Evolutionary conservation across 2,888 invertebrate genomes (phyloP).

Genomic region (Elysia crispata): DNA sequence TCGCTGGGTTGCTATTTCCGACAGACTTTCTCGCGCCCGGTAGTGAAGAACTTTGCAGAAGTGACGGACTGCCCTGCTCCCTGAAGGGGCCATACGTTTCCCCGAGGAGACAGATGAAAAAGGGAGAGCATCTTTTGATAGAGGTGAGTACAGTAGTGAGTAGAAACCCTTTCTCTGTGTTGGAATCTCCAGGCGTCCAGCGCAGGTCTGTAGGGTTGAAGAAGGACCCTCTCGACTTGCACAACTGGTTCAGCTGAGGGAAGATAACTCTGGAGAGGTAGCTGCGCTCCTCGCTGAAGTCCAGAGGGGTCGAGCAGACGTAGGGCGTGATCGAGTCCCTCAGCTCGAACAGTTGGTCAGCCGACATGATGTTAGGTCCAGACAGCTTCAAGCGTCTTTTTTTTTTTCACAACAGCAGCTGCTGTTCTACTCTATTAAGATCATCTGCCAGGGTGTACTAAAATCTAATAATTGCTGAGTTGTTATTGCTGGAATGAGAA

Average conservation of each 20-base stretch:
- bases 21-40: not conserved
- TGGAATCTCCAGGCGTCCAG: constrained; percentile 64
- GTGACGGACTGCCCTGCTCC: not conserved
- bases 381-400: not conserved
- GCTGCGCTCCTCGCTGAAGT: constrained; percentile 64
- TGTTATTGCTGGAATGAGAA: no score
- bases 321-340: constrained; percentile 66
- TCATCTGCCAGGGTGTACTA: no score
- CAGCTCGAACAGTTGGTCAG: constrained; percentile 55
- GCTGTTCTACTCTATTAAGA: no score
- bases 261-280: constrained; percentile 65
- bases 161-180: constrained; percentile 60
- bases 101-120: constrained; percentile 73
- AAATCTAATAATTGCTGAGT: no score
- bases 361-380: no score
- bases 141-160: constrained; percentile 67
- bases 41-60: not conserved
- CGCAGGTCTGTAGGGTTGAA: constrained; percentile 72
- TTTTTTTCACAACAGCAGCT: no score
- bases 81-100: constrained; percentile 72
- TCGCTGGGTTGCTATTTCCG: not conserved
- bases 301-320: constrained; percentile 66
- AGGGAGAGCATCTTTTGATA: constrained; percentile 69
- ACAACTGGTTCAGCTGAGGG: constrained; percentile 65
- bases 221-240: constrained; percentile 64